Evolutionary conservation across 2,113 vertebrate genomes (phyloP).

Genomic region (Carettochelys insculpta): DNA sequence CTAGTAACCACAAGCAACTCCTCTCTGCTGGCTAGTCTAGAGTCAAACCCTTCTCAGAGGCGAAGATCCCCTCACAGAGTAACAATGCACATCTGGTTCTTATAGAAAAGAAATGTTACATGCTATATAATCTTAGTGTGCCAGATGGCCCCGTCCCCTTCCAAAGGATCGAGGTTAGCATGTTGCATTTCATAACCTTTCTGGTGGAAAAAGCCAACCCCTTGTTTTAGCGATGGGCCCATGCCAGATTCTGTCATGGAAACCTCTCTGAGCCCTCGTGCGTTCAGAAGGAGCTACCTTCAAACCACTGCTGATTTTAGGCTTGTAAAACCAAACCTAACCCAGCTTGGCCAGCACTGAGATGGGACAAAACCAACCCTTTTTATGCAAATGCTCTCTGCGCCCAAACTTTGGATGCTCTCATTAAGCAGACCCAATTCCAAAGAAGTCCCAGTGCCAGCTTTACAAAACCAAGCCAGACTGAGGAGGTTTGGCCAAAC

Average conservation of each 20-base stretch:
- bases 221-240: not conserved
- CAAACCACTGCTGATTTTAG: not conserved
- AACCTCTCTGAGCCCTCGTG: rapidly evolving
- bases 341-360: not conserved
- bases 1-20: rapidly evolving
- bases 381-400: not conserved
- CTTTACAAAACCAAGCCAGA: not conserved
- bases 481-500: not conserved
- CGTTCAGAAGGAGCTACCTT: not conserved
- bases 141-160: rapidly evolving
- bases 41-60: not conserved
- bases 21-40: not conserved
- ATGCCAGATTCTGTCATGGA: not conserved
- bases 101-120: not conserved
- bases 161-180: not conserved
- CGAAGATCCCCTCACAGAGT: not conserved
- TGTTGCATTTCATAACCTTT: rapidly evolving
- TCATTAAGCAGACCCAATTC: not conserved
- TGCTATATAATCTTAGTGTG: not conserved
- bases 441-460: not conserved
- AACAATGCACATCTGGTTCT: not conserved
- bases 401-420: not conserved
- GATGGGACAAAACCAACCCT: not conserved
- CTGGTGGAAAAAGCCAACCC: not conserved
- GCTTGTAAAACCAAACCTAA: not conserved